Percentiles rank a stretch among this genome's conserved stretches.
These are phyloP conservation scores for Odontamblyopus rebecca DNA, from an alignment of 2,797 vertebrate genomes.

Conservation along the genomic window DNA sequence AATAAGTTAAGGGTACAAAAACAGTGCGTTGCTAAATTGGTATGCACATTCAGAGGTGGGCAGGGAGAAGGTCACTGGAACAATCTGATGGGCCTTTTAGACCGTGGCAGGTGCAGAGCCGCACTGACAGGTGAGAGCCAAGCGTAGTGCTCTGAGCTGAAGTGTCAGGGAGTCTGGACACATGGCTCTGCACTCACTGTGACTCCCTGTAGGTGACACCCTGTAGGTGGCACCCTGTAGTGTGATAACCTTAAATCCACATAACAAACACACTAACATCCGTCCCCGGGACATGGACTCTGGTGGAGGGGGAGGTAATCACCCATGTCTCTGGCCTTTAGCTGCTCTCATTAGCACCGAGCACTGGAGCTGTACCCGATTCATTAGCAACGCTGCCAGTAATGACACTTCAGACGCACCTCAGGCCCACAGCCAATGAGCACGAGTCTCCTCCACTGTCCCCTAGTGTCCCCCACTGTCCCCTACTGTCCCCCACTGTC, in stretches of 20 bases:
- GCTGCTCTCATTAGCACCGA: conserved; percentile 87
- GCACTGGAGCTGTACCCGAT: conserved; percentile 80
- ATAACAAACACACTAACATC: conserved; percentile 46
- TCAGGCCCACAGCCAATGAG: conserved; percentile 68
- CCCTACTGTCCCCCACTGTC: conserved; percentile 41
- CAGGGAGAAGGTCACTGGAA: conserved; percentile 74
- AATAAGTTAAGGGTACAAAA: conserved; percentile 61
- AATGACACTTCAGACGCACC: conserved; percentile 79
- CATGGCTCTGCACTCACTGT: conserved; percentile 51
- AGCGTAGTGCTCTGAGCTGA: conserved; percentile 53
- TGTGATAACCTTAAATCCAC: conserved; percentile 69
- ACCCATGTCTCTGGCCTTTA: conserved; percentile 84
- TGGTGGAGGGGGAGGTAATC: conserved; percentile 76
- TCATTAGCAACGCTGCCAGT: conserved; percentile 81
- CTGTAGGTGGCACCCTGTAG: conserved; percentile 50
- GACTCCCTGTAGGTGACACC: conserved; percentile 45
- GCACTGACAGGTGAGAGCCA: conserved; percentile 54
- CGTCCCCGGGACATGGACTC: conserved; percentile 63
- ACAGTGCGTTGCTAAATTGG: conserved; percentile 57
- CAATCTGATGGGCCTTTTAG: conserved; percentile 70
- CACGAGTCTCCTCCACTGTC: conserved; percentile 23
- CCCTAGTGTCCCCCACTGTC: no score
- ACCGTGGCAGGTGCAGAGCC: conserved; percentile 42
- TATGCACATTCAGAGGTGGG: conserved; percentile 65
- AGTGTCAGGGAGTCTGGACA: conserved; percentile 66